A percentile compares a stretch with the other conserved stretches of the same genome.
Conservation (phyloP, 92 coral and sea anemone species). For the Zoanthus solanderi region DNA sequence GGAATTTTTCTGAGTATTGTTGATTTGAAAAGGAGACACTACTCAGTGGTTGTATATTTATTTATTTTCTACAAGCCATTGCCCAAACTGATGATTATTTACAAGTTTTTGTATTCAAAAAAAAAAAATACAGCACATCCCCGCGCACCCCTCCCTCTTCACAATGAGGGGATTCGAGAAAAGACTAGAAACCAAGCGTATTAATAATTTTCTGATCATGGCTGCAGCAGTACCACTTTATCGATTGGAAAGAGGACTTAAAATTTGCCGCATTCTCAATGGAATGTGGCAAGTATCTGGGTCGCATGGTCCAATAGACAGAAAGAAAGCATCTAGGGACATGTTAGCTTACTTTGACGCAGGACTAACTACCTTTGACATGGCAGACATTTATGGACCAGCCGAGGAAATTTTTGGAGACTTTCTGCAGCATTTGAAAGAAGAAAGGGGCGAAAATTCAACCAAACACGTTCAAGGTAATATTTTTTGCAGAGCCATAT, state of each 20-base stretch:
- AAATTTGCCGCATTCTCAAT: constrained; percentile 78
- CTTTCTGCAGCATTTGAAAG: constrained; percentile 64
- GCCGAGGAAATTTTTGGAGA: constrained; percentile 88
- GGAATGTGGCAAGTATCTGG: constrained; percentile 98
- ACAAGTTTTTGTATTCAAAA: too few relatives aligned
- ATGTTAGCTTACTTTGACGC: constrained; percentile 82
- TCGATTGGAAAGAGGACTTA: constrained; percentile 78
- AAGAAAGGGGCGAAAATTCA: constrained; percentile 71
- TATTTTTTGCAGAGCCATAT: background rate
- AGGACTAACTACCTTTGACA: constrained; percentile 83
- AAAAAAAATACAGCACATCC: too few relatives aligned
- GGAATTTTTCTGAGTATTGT: too few relatives aligned
- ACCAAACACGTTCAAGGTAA: constrained; percentile 78
- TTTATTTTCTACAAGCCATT: too few relatives aligned
- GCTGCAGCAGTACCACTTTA: constrained; percentile 62
- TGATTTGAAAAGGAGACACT: too few relatives aligned
- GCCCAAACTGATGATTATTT: too few relatives aligned
- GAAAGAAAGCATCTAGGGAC: constrained; percentile 69
- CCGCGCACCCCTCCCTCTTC: too few relatives aligned
- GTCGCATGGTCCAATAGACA: constrained; percentile 79
- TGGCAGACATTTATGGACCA: constrained; percentile 94
- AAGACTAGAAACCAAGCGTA: too few relatives aligned
- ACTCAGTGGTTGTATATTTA: too few relatives aligned
- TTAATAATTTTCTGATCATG: background rate
- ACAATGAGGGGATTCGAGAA: too few relatives aligned